These are phyloP conservation scores for Oncorhynchus clarkii DNA, from an alignment of 2,113 vertebrate genomes.

Conservation along the genomic window DNA sequence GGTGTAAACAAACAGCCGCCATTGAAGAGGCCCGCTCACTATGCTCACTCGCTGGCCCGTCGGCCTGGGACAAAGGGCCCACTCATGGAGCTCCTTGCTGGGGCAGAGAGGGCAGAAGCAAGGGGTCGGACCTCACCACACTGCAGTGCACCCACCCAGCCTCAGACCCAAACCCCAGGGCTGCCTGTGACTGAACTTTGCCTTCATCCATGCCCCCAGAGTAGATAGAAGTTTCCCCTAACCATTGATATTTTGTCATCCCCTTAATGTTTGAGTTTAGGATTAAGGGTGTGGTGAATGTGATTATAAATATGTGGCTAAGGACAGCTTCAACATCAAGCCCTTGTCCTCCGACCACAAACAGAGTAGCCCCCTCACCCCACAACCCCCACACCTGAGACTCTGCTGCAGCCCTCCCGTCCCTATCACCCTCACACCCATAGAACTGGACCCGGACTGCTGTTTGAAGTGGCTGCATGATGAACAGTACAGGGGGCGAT, in stretches of 20 bases:
- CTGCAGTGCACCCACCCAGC: conserved; percentile 46
- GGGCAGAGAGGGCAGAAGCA: conserved; percentile 50
- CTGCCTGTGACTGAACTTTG: conserved; percentile 20
- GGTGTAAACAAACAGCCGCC: conserved; percentile 74
- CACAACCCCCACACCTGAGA: not conserved
- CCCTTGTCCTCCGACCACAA: conserved; percentile 16
- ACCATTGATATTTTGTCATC: not conserved
- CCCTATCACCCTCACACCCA: conserved; percentile 23
- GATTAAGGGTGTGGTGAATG: not conserved
- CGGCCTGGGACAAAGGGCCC: conserved; percentile 65
- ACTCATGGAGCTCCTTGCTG: conserved; percentile 68
- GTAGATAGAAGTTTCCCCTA: not conserved
- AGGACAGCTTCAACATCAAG: not conserved
- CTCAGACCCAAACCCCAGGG: conserved; percentile 15
- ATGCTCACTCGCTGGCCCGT: conserved; percentile 60
- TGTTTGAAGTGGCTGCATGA: conserved; percentile 48
- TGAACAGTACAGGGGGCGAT: conserved; percentile 45
- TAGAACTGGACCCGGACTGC: conserved; percentile 31
- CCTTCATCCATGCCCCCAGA: conserved; percentile 13
- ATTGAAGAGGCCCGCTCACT: conserved; percentile 67
- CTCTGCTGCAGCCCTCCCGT: not conserved
- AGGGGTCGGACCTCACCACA: conserved; percentile 48
- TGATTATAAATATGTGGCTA: not conserved
- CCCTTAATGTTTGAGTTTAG: not conserved
- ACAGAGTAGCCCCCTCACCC: conserved; percentile 7